Base-by-base conservation (phyloP, 92 coral and sea anemone genomes). In the Zoanthus gigantus region DNA sequence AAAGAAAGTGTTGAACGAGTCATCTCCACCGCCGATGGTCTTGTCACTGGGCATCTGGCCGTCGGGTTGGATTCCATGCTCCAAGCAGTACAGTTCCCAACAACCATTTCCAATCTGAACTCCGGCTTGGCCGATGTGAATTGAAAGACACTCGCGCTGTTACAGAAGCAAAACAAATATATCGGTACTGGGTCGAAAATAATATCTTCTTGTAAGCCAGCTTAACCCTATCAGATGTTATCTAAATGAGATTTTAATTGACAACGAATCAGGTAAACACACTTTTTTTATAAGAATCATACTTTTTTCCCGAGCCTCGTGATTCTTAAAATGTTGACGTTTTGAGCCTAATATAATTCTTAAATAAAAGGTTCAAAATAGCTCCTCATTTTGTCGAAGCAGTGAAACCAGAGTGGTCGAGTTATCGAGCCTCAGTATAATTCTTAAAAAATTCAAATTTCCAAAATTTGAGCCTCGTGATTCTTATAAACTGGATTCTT, bases 71-170 rank as follows among this genome's bases (percentile, higher is more conserved):
- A 96, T 96, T 83, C 95, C 98, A 85, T 96, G 98, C 89, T 96
- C 98, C 89, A 96, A 90, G 74, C 98, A 96, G 91, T 96, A 96
- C 85, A 96, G 81, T 87, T 96, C 98, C 98, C 98, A 96, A 86
- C 98, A 96, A 54, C 92, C 95, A 79, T 96, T 96, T 16, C 98
- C 98, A 75, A 94, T 94, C 88, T 96, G 98, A 37, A 93, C 96
- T 72, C 99, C 99, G 61, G 99, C 96, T 86, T 96, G 99, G 87
- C 99, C 99, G 47, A 96, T 95, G 79, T 96, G 99, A 84, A 96
- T 93, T 92, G 53, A 69, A 12, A 69, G 32, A 30, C 82, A 77
- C 46, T 77, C 82, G 14, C 82, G 82, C 82, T 77, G 67, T 54
- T 28, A 46, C 45, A 7, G 52, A 45, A 72, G 18, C 23, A 46